Evolutionary conservation across 2,113 vertebrate species (phyloP).

Genomic region (Centropristis striata): DNA sequence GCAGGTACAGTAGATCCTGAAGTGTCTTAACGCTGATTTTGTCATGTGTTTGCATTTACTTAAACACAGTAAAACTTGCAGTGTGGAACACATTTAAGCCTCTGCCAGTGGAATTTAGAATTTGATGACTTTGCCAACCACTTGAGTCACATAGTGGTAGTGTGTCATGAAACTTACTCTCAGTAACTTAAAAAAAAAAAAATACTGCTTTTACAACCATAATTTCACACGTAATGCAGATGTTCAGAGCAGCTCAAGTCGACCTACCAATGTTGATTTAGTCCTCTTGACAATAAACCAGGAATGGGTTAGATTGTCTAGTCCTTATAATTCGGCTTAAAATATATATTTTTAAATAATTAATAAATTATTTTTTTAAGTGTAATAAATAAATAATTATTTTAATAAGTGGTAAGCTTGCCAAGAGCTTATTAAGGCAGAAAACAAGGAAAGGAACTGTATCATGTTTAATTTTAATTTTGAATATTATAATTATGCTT

Average conservation of each 20-base stretch:
- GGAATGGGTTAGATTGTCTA: too few species aligned
- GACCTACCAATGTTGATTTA: background rate
- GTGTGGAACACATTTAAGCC: background rate
- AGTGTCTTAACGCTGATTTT: background rate
- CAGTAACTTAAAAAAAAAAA: background rate
- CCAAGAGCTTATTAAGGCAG: background rate
- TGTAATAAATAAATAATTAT: too few species aligned
- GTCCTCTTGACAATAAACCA: too few species aligned
- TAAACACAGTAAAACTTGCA: background rate
- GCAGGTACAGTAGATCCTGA: slow-evolving; percentile 80
- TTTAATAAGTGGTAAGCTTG: background rate
- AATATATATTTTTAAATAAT: too few species aligned
- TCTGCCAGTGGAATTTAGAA: background rate
- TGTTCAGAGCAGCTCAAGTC: background rate
- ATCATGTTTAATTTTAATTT: too few species aligned
- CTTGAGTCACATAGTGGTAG: background rate
- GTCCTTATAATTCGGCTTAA: too few species aligned
- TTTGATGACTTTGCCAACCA: background rate
- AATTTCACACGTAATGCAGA: background rate
- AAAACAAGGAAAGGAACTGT: too few species aligned
- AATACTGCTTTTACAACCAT: background rate
- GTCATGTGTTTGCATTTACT: background rate
- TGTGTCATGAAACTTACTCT: slow-evolving; percentile 8
- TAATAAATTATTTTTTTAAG: too few species aligned
- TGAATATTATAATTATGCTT: too few species aligned